Conservation (phyloP, 2,888 invertebrate genomes). For the Pristionchus arcanus region DNA sequence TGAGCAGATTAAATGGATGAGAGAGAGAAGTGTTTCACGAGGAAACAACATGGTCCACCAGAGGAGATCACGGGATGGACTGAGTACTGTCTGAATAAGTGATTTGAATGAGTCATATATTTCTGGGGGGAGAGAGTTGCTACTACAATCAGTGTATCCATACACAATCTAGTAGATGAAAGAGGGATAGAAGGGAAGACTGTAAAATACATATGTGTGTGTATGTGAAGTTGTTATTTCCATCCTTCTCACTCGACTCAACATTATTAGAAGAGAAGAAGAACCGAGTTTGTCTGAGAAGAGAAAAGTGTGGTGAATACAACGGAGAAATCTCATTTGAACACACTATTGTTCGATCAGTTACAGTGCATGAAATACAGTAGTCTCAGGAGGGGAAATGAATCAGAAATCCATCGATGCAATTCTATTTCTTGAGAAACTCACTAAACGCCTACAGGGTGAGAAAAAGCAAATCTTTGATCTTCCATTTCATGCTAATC, state of each 20-base stretch:
- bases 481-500: background rate
- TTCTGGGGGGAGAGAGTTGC: background rate
- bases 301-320: background rate
- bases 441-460: background rate
- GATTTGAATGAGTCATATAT: background rate
- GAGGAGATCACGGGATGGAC: background rate
- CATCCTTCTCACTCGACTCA: slow-evolving; percentile 25
- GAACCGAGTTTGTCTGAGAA: background rate
- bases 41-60: background rate
- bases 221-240: slow-evolving; percentile 20
- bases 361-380: background rate
- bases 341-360: background rate
- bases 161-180: background rate
- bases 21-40: background rate
- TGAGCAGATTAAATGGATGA: background rate
- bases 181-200: slow-evolving; percentile 19
- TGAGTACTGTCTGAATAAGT: background rate
- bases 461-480: background rate
- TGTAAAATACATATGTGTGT: slow-evolving; percentile 18
- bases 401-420: background rate
- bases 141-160: background rate
- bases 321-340: background rate
- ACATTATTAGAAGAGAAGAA: slow-evolving; percentile 25
- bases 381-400: background rate
- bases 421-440: background rate